Conservation (phyloP, 2,797 vertebrate species). For the Florisuga fusca region DNA sequence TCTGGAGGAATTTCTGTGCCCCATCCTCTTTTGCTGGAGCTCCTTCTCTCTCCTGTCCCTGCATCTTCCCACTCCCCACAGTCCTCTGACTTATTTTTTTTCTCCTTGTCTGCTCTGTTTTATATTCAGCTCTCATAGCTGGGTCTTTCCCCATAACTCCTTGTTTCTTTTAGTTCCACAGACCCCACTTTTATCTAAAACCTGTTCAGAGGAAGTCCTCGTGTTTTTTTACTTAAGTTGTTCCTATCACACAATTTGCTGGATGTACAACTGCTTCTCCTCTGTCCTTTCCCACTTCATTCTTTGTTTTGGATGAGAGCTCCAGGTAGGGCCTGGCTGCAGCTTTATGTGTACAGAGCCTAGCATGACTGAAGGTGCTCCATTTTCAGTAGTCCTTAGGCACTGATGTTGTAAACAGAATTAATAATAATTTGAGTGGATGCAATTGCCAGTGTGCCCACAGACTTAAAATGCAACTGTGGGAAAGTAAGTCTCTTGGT, state of each 20-base stretch:
- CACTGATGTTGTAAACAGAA: not conserved
- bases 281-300: not conserved
- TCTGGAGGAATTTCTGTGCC: conserved; percentile 16
- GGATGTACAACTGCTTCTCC: not conserved
- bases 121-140: not conserved
- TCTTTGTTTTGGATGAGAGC: not conserved
- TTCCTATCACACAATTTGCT: not conserved
- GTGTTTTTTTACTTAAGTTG: not conserved
- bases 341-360: not conserved
- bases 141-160: not conserved
- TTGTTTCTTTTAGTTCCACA: not conserved
- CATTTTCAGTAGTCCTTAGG: not conserved
- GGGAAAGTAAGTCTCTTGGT: not conserved
- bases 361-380: not conserved
- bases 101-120: not conserved
- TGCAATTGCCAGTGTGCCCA: not conserved
- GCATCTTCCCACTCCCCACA: not conserved
- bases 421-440: conserved; percentile 18
- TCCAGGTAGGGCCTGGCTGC: not conserved
- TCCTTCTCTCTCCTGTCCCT: not conserved
- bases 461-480: not conserved
- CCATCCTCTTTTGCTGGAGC: conserved; percentile 51
- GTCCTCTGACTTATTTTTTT: conserved; percentile 56
- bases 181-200: not conserved
- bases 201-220: not conserved